These are phyloP conservation scores for Indicator maculatus DNA, from an alignment of 2,113 vertebrate species.

Conservation along the genomic window DNA sequence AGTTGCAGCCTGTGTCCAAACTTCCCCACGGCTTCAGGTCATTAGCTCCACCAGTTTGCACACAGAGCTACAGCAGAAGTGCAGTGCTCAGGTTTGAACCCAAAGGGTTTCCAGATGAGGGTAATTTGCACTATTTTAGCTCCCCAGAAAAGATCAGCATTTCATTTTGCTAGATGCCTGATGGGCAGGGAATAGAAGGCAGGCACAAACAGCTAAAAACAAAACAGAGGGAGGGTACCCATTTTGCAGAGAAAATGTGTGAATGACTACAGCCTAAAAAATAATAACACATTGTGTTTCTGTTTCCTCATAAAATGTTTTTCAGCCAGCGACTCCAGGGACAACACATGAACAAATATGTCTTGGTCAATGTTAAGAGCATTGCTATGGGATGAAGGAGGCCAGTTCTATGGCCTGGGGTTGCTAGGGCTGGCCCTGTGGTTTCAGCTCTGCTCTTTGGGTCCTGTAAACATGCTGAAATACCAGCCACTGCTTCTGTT, in stretches of 20 bases:
- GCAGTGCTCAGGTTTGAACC: background rate
- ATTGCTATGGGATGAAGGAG: background rate
- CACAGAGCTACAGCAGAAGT: background rate
- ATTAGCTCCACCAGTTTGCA: slow-evolving; percentile 2
- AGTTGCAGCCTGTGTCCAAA: slow-evolving; percentile 25
- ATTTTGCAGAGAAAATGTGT: background rate
- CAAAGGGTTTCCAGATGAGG: background rate
- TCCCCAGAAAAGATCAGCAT: background rate
- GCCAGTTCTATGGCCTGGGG: background rate
- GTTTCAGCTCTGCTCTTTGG: background rate
- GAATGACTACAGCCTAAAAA: slow-evolving; percentile 12
- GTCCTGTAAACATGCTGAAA: background rate
- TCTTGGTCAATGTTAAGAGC: background rate
- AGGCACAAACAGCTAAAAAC: background rate
- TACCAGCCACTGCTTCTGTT: background rate
- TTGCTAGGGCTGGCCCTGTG: background rate
- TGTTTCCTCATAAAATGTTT: background rate
- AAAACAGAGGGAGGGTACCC: background rate
- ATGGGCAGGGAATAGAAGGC: background rate
- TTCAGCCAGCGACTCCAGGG: background rate
- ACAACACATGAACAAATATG: background rate
- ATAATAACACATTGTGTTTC: slow-evolving; percentile 26
- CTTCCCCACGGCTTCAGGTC: slow-evolving; percentile 1
- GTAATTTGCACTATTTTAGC: background rate
- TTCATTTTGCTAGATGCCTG: background rate